A percentile compares a stretch with the other conserved stretches of the same genome.
Evolutionary conservation across 2,113 vertebrate species (phyloP).

Genomic region (Nannobrachium achirus): DNA sequence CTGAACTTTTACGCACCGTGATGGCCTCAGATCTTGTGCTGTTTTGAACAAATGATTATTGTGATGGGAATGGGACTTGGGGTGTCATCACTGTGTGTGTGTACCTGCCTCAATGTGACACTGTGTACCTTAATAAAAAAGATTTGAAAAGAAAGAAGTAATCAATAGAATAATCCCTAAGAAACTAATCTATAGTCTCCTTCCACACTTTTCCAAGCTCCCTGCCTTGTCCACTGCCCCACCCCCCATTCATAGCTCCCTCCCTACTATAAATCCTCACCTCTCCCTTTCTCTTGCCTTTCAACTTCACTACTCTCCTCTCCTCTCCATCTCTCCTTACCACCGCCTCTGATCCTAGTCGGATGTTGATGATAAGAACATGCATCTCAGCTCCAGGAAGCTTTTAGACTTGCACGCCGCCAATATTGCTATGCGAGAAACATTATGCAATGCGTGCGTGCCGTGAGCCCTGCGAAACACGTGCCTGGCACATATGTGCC

Average conservation of each 20-base stretch:
- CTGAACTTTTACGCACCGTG: too few species aligned
- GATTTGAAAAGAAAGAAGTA: too few species aligned
- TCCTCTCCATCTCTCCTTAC: slow-evolving; percentile 7
- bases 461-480: neutral
- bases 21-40: too few species aligned
- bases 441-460: slow-evolving; percentile 4
- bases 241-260: neutral
- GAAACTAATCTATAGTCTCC: too few species aligned
- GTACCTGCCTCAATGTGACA: too few species aligned
- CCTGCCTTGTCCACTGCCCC: neutral
- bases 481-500: neutral
- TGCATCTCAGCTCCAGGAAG: neutral
- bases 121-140: too few species aligned
- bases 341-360: slow-evolving; percentile 9
- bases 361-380: neutral
- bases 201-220: too few species aligned
- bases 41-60: too few species aligned
- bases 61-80: too few species aligned
- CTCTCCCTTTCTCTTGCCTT: neutral
- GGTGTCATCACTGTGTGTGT: too few species aligned
- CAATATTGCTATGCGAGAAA: neutral
- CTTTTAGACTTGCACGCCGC: slow-evolving; percentile 4
- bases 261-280: neutral
- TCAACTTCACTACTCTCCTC: neutral
- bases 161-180: too few species aligned